Evolutionary conservation across 2,888 invertebrate genomes (phyloP), one percentile per base, ranked within the genome.

Genomic region (Drosophila eohydei): DNA sequence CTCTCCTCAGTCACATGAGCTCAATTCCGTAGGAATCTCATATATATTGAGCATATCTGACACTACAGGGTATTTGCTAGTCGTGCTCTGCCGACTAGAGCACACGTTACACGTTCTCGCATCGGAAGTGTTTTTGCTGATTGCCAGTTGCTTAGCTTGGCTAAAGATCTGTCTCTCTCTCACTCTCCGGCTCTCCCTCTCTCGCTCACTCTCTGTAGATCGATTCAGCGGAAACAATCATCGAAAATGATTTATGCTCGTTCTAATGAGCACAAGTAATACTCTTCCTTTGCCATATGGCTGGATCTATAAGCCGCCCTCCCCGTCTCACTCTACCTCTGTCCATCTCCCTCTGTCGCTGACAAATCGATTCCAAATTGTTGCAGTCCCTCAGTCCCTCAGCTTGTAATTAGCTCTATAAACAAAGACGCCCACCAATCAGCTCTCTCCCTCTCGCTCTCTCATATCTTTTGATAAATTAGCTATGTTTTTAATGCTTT

Each of bases 91-190:
- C 9, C 8, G 8, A 2, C 8, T 36, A 12, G 34, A 30, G 38
- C 38, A 8, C n/a, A 54, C 16, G 48, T 54, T 26, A 54, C 30
- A 40, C n/a, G 54, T 52, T 36, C 26, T 28, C 52, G 9, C 59
- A 79, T 84, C 84, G 89, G 84, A 84, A 84, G 84, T 86, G 68
- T 73, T 84, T 83, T 88, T 63, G 66, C 78, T 87, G 80, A 88
- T 84, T 77, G 82, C 64, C 77, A 63, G 40, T n/a, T 16, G 32
- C 30, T 56, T 32, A 56, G 21, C n/a, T 43, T 16, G 62, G 67
- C 71, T 40, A 54, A 40, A 54, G 54, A 54, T 40, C 71, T 56
- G 36, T 7, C 48, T 28, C 3, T 16, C 32, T 6, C 11, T 58
- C 34, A 14, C n/a, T 32, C 16, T 21, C 21, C 0, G 34, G 7